Base-by-base conservation (phyloP, 2,797 vertebrate genomes). In the Chelon labrosus region DNA sequence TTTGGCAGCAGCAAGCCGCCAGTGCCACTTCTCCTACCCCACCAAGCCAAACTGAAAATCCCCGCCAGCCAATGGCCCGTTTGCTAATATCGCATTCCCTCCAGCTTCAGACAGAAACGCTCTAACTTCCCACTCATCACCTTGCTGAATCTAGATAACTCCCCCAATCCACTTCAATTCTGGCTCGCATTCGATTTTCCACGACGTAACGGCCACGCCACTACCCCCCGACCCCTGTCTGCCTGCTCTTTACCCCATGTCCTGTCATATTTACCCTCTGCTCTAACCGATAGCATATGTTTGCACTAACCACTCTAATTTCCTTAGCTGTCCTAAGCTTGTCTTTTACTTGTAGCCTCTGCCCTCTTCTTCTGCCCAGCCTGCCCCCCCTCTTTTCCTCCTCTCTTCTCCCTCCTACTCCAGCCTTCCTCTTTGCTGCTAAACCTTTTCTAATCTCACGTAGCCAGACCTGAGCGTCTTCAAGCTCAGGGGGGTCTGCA, bases 221-320 rank as follows among this genome's bases (percentile, higher is more conserved):
- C 72, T 50, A 14, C 39, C 83, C 83, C 31, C 88, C 58, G 2
- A 39, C 78, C 87, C 86, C 46, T 82, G 85, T 86, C 86, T 90
- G 77, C 86, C 85, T 87, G 80, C 81, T 85, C 80, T 88, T 67
- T 70, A 77, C 83, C 90, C 87, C 71, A 0, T 83, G 85, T 87
- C 86, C 80, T 88, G 87, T 89, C 83, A 58, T 74, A 89, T 80
- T 87, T 80, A 66, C 84, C 88, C 88, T 86, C 79, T 89, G 75
- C 89, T 89, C 86, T 88, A 88, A 89, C 89, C 79, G 80, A 80
- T 86, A 89, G 85, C 82, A 51, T 90, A 90, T 86, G 82, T 88
- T 85, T 90, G 91, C 89, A 92, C 92, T 93, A 93, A 93, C 90
- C 83, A 82, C 85, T 93, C 84, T 86, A 81, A 84, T 91, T 83